Evolutionary conservation across 2,888 invertebrate genomes (phyloP).

Genomic region (Melanophora roralis): DNA sequence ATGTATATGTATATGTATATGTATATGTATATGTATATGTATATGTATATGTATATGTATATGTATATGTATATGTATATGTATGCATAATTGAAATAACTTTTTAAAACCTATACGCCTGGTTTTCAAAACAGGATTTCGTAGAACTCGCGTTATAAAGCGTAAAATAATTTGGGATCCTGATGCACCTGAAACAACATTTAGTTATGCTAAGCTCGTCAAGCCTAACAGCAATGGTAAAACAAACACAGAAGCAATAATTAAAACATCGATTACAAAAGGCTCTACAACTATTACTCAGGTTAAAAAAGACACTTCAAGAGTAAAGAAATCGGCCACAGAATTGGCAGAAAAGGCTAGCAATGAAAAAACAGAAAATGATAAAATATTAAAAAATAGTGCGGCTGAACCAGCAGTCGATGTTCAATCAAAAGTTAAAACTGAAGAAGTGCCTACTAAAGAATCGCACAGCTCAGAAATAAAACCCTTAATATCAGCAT

Average conservation of each 20-base stretch:
- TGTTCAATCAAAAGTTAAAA: slow-evolving; percentile 42
- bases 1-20: too few species aligned
- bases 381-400: not conserved
- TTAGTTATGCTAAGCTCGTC: slow-evolving; percentile 77
- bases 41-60: too few species aligned
- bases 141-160: slow-evolving; percentile 81
- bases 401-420: not conserved
- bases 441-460: not conserved
- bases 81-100: too few species aligned
- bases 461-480: not conserved
- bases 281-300: slow-evolving; percentile 44
- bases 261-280: slow-evolving; percentile 32
- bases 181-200: slow-evolving; percentile 76
- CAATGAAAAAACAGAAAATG: not conserved
- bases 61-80: too few species aligned
- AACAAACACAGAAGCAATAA: slow-evolving; percentile 54
- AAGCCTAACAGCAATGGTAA: slow-evolving; percentile 56
- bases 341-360: not conserved
- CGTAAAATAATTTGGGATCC: slow-evolving; percentile 87
- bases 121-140: slow-evolving; percentile 71
- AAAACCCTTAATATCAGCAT: not conserved
- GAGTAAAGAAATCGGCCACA: slow-evolving; percentile 61
- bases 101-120: too few species aligned
- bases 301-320: slow-evolving; percentile 64
- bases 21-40: too few species aligned